Evolutionary conservation across 2,113 vertebrate species (phyloP).

Genomic region (Cettia cetti): DNA sequence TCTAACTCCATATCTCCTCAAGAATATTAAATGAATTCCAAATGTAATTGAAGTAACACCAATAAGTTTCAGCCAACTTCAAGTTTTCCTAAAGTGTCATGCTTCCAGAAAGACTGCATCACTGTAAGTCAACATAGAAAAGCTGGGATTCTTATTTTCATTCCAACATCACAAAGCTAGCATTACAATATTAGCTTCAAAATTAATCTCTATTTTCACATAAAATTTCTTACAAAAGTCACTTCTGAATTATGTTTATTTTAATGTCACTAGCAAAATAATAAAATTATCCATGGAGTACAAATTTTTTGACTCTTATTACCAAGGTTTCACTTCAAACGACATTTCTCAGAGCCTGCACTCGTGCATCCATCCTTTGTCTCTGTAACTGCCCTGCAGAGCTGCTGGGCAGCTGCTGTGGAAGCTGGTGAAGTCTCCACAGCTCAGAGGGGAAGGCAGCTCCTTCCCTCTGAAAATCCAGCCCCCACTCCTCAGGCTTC

Average conservation of each 20-base stretch:
- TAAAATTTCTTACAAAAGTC: background rate
- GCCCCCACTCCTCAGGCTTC: background rate
- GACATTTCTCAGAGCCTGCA: background rate
- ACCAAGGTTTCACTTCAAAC: background rate
- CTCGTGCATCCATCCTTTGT: background rate
- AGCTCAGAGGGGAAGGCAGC: background rate
- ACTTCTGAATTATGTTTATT: background rate
- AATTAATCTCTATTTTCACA: background rate
- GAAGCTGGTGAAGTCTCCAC: background rate
- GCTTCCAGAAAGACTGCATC: background rate
- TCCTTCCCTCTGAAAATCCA: background rate
- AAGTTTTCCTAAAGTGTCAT: background rate
- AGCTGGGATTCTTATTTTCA: background rate
- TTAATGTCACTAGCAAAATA: background rate
- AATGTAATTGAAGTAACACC: background rate
- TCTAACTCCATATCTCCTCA: rapidly evolving
- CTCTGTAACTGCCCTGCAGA: background rate
- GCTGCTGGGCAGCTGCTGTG: background rate
- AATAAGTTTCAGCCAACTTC: background rate
- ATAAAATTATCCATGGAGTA: background rate
- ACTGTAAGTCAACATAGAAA: background rate
- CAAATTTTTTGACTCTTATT: background rate
- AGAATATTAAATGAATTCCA: background rate
- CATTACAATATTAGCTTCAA: background rate
- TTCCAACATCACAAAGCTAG: background rate